Base-by-base conservation (phyloP, 2,113 vertebrate genomes). In the Eptesicus fuscus region DNA sequence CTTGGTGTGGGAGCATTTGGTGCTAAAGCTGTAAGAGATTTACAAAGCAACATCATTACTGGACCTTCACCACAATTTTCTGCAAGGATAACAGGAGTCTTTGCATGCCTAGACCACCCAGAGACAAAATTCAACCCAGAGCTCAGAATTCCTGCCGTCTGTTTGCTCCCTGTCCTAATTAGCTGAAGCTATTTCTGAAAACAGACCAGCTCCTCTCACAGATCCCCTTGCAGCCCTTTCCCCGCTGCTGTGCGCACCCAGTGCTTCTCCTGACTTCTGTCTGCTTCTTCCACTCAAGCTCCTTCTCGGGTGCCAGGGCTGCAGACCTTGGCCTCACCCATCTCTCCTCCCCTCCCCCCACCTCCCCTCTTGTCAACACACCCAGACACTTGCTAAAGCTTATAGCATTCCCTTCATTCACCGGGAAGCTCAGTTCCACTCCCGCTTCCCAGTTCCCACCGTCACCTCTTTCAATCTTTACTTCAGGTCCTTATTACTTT, bases 81-180 rank as follows among this genome's bases (percentile, higher is more conserved):
- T 83, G 80, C 71, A 70, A 79, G 79, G 77, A 63, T 59, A 56
- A 88, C 32, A 59, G 76, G 73, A 93, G 61, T 59, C 47, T 92
- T 74, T 51, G 28, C 20, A 32, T 79, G 65, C 87, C 17, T 77
- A 42, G 87, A 87, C 93, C 90, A 96, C 90, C 92, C 90, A 93
- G 76, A 92, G 63, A 91, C 87, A 83, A 89, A 96, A 91, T 42
- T 56, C 70, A 91, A 56, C 63, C 42, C 65, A 90, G 84, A 93
- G 35, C 87, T 90, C 92, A 53, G 53, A 90, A 94, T 95, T 88
- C 83, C 94, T 91, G n/a, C 67, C 14, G 80, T 73, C 61, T 83
- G 37, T 94, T 92, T 95, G 95, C 96, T 95, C 83, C 94, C 86
- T 83, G 85, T 95, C 73, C 73, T 96, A 76, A 94, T 95, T 96